Conservation (phyloP, 2,797 vertebrate genomes). For the Takifugu ocellatus region DNA sequence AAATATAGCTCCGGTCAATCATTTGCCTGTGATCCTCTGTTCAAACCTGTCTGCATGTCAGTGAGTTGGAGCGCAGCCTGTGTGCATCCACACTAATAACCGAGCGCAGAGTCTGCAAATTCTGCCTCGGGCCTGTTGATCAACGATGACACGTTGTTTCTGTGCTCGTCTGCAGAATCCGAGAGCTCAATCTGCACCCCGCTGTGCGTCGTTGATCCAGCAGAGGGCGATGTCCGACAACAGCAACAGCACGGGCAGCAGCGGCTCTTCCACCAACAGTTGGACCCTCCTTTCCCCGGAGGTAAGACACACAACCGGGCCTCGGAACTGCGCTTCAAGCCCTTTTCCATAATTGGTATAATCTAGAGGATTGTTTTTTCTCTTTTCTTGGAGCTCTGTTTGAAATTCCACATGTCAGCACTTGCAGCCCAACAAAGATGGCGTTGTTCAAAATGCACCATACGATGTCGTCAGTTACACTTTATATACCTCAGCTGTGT, state of each 20-base stretch:
- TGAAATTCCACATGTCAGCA: slow-evolving; percentile 14
- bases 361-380: slow-evolving; percentile 11
- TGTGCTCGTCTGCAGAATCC: slow-evolving; percentile 62
- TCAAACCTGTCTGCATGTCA: background rate
- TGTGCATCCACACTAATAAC: background rate
- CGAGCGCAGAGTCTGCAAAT: background rate
- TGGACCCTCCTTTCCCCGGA: slow-evolving; percentile 86
- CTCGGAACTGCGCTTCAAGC: slow-evolving; percentile 1
- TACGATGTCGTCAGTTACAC: background rate
- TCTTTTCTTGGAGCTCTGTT: slow-evolving; percentile 11
- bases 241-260: slow-evolving; percentile 72
- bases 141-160: slow-evolving; percentile 37
- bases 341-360: slow-evolving; percentile 2
- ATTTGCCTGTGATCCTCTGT: background rate
- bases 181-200: slow-evolving; percentile 41
- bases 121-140: background rate
- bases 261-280: slow-evolving; percentile 80
- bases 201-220: slow-evolving; percentile 61
- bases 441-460: slow-evolving; percentile 14
- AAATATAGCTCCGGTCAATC: too few relatives aligned
- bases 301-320: slow-evolving; percentile 63
- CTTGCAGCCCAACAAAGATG: slow-evolving; percentile 5
- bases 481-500: background rate
- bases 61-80: background rate
- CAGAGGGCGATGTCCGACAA: slow-evolving; percentile 83